Evolutionary conservation across 2,113 vertebrate genomes (phyloP), one percentile per base, ranked within the genome.

Genomic region (Eulemur rufifrons): DNA sequence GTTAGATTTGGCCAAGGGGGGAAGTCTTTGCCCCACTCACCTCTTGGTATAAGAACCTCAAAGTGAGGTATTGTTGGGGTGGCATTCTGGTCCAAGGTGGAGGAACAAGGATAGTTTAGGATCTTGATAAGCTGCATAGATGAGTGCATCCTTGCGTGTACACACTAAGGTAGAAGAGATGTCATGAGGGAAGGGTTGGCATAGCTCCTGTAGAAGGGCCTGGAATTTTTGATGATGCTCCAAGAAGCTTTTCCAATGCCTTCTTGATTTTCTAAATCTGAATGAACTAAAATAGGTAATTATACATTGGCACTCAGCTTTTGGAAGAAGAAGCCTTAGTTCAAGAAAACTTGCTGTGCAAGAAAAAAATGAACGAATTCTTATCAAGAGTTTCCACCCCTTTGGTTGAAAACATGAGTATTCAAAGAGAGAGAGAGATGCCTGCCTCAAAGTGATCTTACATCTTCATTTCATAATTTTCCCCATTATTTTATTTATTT

Each of bases 221-320:
- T 96, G 52, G 10, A 56, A 32, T 45, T 47, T 50, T 77, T 92
- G 27, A 87, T 73, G 89, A 3, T 89, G 25, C 29, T 73, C 27
- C 10, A 37, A 71, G 39, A 88, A 89, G 61, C 66, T 64, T 94
- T 87, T 73, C 85, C 34, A 78, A 77, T 85, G 17, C 11, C n/a
- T 73, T 80, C 32, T 69, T 96, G 42, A 86, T 89, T 91, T 96
- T 94, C 56, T 97, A 81, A 95, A 84, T 59, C 25, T 5, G 10
- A 86, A 91, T 47, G 29, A 80, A 66, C 32, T 85, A 54, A 87
- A 86, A 63, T 54, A 85, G 66, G 27, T 54, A 84, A 66, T 87
- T 96, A 91, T 80, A 64, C 78, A 89, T 95, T 66, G 32, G 25
- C 74, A 68, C 54, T 96, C 34, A 97, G 15, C 13, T 89, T 96